phyloP scores from a whole-genome alignment of 2,797 vertebrate species.

The Sebastes diploproa region DNA sequence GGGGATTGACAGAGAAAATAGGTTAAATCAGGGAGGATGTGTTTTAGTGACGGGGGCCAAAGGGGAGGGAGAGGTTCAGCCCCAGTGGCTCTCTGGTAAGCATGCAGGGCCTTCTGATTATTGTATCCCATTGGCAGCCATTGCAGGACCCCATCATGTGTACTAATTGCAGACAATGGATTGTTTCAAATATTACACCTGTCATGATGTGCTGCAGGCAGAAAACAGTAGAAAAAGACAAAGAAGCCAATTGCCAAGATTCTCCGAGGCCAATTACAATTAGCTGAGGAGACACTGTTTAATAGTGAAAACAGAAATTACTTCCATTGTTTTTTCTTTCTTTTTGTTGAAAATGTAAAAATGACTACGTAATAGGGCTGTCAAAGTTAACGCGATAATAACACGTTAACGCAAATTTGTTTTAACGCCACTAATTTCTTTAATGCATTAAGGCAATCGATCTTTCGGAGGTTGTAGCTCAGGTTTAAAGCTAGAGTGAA shows the following conservation, averaged over 20 bases:
- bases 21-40: constrained; percentile 53
- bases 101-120: constrained; percentile 40
- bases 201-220: constrained; percentile 26
- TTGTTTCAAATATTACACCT: constrained; percentile 31
- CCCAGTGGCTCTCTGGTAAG: constrained; percentile 24
- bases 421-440: too few relatives aligned
- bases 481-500: too few relatives aligned
- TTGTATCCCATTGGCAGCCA: constrained; percentile 52
- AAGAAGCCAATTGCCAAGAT: constrained; percentile 14
- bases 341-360: neutral
- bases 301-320: neutral
- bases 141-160: constrained; percentile 35
- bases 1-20: constrained; percentile 53
- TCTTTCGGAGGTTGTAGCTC: too few relatives aligned
- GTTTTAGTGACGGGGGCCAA: constrained; percentile 26
- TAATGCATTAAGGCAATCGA: accelerated
- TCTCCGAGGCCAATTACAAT: neutral
- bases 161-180: constrained; percentile 59
- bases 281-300: neutral
- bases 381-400: neutral
- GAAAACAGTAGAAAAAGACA: constrained; percentile 20
- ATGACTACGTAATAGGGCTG: neutral
- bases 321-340: neutral
- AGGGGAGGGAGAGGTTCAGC: constrained; percentile 2
- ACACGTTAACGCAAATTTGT: too few relatives aligned